Evolutionary conservation across 2,797 vertebrate species (phyloP), one percentile per base, ranked within the genome.

Genomic region (Muraenolepis orangiensis): DNA sequence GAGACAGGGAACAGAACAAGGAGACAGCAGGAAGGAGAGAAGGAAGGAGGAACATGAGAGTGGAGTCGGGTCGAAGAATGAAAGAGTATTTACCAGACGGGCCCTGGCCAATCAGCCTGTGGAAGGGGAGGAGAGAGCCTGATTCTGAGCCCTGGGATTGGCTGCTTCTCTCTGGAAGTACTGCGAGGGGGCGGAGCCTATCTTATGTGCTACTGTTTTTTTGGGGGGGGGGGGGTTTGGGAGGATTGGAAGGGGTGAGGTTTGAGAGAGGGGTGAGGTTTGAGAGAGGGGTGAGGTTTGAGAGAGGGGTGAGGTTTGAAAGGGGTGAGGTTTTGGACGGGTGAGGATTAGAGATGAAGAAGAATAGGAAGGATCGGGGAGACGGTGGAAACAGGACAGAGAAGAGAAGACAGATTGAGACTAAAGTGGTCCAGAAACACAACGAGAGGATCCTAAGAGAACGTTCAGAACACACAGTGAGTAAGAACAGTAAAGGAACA

Each of bases 161-260:
- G 91, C 89, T 90, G 90, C 91, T 83, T 94, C 94, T 91, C 90
- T 93, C 89, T 92, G 94, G 90, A 93, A 92, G 91, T 91, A 94
- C 90, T 94, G 93, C 83, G 93, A 91, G 81, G 92, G 92, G 71
- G 92, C 91, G 1, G 93, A 94, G 87, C 90, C 93, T 90, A 93
- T 90, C 83, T 90, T 93, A 91, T 92, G 87, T 87, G 88, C 87
- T 86, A 90, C 71, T 38, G 64, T 31, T 34, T 28, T 51, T 61
- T 26, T 66, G 81, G 67, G 80, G 82, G 76, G 77, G 34, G 46
- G 31, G 69, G 77, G 87, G 74, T 86, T 18, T 82, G 83, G 28
- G 78, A 79, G 83, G 86, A 85, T 23, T 61, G 82, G 80, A 81
- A 83, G 78, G 69, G 86, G 61, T 69, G 77, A 84, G 80, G 80